Evolutionary conservation across 1,140 invertebrate species (phyloP), one percentile per base, ranked within the genome.

Genomic region (Parapsyche elsis): DNA sequence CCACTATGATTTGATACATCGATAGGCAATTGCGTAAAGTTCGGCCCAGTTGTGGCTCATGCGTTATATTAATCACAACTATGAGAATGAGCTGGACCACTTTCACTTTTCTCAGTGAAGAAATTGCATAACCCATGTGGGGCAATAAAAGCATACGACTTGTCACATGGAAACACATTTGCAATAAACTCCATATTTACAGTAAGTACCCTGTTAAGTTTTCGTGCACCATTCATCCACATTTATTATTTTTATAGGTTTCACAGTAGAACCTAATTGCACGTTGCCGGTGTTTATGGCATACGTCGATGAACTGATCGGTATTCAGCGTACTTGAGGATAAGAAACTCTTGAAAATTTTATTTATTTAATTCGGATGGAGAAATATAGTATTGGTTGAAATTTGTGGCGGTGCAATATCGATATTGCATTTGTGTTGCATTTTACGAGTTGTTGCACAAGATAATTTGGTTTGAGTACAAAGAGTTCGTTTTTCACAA

Each of bases 111-210:
- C 21, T 53, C 49, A 14, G 73, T n/a, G 64, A 67, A 67, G 9
- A 67, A 24, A 67, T 76, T 76, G 73, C 73, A 26, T 21, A 76
- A 76, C 21, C 24, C 12, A 76, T 76, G 49, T 76, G 73, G 73
- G 23, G 46, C 49, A 76, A 53, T 30, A 53, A 76, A 49, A 49
- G 71, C 44, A 24, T 38, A 45, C 71, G 38, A 46, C 38, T 12
- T 21, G 64, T 67, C 64, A 12, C 21, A 67, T 26, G 64, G 24
- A 67, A 67, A 9, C 64, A 67, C 30, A 38, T 38, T 38, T 38
- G 1, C 30, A 38, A 38, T 38, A 7, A 38, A 38, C 30, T 38
- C 30, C 30, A 38, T 38, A 38, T 38, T 38, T 38, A 38, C 30
- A 38, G 2, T 38, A 38, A 38, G 2, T 38, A 38, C 30, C 30